phyloP scores from a whole-genome alignment of 2,797 vertebrate species.

The Bryconaethiops microstoma region DNA sequence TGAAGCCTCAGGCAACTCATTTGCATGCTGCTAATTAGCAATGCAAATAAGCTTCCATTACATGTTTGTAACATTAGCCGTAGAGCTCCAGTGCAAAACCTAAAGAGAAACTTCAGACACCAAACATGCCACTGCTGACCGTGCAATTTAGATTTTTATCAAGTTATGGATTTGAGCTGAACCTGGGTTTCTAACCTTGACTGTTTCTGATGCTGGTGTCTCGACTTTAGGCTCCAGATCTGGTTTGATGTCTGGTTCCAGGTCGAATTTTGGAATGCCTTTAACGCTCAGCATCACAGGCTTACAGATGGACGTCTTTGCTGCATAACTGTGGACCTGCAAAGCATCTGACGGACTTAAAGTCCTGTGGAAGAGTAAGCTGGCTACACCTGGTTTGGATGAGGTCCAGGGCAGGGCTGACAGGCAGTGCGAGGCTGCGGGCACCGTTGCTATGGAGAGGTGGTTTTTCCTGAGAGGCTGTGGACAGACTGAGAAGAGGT shows the following conservation, averaged over 20 bases:
- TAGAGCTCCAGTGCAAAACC: no score
- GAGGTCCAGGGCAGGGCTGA: constrained; percentile 57
- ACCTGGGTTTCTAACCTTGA: neutral
- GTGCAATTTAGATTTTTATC: no score
- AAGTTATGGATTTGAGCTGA: neutral
- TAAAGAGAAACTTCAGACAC: no score
- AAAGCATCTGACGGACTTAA: constrained; percentile 81
- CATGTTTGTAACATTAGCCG: no score
- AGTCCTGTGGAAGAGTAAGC: constrained; percentile 81
- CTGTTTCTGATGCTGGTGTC: constrained; percentile 4
- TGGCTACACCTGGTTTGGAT: constrained; percentile 83
- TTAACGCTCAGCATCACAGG: constrained; percentile 59
- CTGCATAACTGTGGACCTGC: constrained; percentile 80
- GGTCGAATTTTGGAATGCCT: neutral
- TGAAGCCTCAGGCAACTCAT: no score
- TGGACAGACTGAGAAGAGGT: constrained; percentile 54
- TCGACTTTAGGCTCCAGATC: constrained; percentile 9
- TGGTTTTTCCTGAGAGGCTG: constrained; percentile 70
- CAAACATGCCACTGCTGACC: no score
- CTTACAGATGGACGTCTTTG: constrained; percentile 56
- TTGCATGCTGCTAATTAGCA: no score
- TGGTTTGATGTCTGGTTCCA: neutral
- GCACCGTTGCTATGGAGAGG: constrained; percentile 60
- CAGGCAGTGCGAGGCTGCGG: constrained; percentile 50
- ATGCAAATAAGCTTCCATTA: no score